Conservation (phyloP, 1,140 invertebrate species). For the Drosophila azteca region DNA sequence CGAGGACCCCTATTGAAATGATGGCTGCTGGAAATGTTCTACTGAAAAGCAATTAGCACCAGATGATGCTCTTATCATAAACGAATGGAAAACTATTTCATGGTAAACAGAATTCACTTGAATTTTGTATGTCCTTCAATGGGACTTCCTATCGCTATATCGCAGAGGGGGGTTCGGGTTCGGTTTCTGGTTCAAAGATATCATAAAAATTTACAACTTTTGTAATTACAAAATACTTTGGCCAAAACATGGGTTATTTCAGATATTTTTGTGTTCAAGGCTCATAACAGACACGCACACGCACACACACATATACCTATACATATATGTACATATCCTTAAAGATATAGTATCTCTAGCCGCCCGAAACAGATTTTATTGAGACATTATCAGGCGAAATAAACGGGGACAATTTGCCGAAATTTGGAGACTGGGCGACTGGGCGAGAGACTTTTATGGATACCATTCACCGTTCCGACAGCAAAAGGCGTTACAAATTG, state of each 20-base stretch:
- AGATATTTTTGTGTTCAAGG: slow-evolving; percentile 5
- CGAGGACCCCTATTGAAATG: too few relatives aligned
- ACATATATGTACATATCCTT: slow-evolving; percentile 36
- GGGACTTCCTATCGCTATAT: not conserved
- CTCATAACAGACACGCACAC: slow-evolving; percentile 39
- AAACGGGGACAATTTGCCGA: slow-evolving; percentile 73
- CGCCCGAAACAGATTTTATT: slow-evolving; percentile 72
- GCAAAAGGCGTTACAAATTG: slow-evolving; percentile 62
- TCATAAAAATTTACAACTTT: slow-evolving; percentile 73
- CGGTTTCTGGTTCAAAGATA: not conserved
- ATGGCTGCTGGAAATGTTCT: not conserved
- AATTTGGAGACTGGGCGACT: slow-evolving; percentile 32
- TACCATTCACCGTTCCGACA: slow-evolving; percentile 35
- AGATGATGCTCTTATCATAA: slow-evolving; percentile 59
- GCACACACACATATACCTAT: slow-evolving; percentile 16
- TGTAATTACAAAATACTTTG: slow-evolving; percentile 77
- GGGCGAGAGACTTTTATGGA: slow-evolving; percentile 55
- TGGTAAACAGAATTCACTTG: slow-evolving; percentile 5
- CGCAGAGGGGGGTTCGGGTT: too few relatives aligned
- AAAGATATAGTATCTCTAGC: slow-evolving; percentile 3
- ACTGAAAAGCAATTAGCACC: slow-evolving; percentile 47
- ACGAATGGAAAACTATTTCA: slow-evolving; percentile 57
- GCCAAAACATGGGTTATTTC: slow-evolving; percentile 6
- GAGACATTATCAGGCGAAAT: slow-evolving; percentile 78
- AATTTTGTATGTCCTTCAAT: not conserved